Conservation (phyloP, 2,888 invertebrate genomes). For the Chaitophorus viminalis region DNA sequence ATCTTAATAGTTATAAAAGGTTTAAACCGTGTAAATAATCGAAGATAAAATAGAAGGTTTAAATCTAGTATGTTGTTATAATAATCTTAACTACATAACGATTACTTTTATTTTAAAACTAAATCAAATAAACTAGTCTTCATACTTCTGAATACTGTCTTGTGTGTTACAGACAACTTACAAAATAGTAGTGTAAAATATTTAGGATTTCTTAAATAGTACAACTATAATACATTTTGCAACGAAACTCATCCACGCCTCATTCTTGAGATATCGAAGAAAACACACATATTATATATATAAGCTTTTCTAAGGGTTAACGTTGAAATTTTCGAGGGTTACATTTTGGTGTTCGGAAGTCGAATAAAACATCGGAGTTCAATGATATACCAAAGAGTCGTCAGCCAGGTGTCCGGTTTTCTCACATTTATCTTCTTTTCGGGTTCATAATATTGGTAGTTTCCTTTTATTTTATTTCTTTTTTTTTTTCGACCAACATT, state of each 20-base stretch:
- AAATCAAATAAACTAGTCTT: too few species aligned
- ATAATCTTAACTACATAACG: too few species aligned
- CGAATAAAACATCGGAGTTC: conserved; percentile 54
- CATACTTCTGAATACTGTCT: too few species aligned
- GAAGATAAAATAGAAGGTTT: too few species aligned
- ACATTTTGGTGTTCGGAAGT: conserved; percentile 50
- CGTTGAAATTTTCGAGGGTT: conserved; percentile 42
- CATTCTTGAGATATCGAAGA: background rate
- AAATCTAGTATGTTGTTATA: too few species aligned
- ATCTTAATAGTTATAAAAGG: too few species aligned
- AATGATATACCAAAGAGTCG: conserved; percentile 36
- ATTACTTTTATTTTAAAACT: too few species aligned
- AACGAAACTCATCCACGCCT: background rate
- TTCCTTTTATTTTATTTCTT: conserved; percentile 26
- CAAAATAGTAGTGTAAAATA: background rate
- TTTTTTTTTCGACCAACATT: conserved; percentile 40
- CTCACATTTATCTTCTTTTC: conserved; percentile 57
- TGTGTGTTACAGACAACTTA: background rate
- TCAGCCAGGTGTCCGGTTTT: conserved; percentile 60
- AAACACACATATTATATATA: conserved; percentile 6
- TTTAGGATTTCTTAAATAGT: background rate
- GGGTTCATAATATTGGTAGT: conserved; percentile 41
- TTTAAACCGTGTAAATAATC: too few species aligned
- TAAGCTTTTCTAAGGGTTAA: conserved; percentile 39
- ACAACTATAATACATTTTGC: background rate